phyloP scores from a whole-genome alignment of 2,113 vertebrate genomes.

The Macquaria australasica region DNA sequence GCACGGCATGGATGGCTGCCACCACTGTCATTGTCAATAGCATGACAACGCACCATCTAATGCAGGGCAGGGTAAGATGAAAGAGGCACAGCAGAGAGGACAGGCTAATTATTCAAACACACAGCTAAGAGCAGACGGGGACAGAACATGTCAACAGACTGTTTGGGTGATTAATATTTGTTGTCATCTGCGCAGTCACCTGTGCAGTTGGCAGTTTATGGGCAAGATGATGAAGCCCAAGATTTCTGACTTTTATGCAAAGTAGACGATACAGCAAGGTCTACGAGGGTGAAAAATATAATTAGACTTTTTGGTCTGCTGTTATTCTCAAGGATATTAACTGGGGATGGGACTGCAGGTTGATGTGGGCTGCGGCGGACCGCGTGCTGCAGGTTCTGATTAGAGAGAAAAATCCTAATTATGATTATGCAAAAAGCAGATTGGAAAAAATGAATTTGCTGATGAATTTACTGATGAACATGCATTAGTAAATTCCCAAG shows the following conservation, averaged over 20 bases:
- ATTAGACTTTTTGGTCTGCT: constrained; percentile 59
- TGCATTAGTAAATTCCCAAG: constrained; percentile 38
- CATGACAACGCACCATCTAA: constrained; percentile 67
- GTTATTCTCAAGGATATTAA: constrained; percentile 62
- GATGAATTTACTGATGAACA: constrained; percentile 46
- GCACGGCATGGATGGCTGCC: constrained; percentile 73
- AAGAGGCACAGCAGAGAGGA: constrained; percentile 68
- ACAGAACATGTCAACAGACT: constrained; percentile 76
- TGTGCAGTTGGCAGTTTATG: constrained; percentile 56
- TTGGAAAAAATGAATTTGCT: constrained; percentile 25
- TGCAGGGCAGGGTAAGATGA: constrained; percentile 66
- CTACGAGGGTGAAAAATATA: constrained; percentile 59
- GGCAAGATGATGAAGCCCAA: constrained; percentile 47
- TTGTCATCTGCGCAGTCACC: constrained; percentile 68
- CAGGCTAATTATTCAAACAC: constrained; percentile 81
- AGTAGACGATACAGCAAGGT: constrained; percentile 56
- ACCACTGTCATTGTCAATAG: constrained; percentile 75
- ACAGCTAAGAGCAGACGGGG: constrained; percentile 67
- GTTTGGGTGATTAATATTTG: constrained; percentile 78
- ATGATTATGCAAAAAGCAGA: constrained; percentile 61
- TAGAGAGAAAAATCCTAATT: constrained; percentile 51
- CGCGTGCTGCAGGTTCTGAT: constrained; percentile 47
- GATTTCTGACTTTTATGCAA: constrained; percentile 65
- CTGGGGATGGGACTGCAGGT: constrained; percentile 40
- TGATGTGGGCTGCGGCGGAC: constrained; percentile 26